Evolutionary conservation across 2,113 vertebrate genomes (phyloP).

Genomic region (Cyanoderma ruficeps): DNA sequence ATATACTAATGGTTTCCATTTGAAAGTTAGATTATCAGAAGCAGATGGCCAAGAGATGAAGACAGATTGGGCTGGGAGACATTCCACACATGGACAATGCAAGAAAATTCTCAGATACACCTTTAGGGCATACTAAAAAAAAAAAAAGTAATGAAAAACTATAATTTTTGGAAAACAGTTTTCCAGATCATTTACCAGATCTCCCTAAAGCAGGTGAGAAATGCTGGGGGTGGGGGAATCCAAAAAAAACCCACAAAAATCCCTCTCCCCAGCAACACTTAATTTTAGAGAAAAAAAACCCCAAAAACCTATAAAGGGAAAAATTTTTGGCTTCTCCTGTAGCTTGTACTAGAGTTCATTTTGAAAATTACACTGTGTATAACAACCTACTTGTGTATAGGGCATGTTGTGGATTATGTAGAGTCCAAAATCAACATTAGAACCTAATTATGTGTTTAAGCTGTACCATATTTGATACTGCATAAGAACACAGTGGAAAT

Average conservation of each 20-base stretch:
- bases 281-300: background rate
- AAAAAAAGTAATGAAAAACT: background rate
- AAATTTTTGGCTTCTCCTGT: background rate
- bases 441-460: background rate
- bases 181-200: background rate
- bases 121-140: background rate
- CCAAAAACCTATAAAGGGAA: background rate
- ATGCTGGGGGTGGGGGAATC: background rate
- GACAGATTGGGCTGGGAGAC: background rate
- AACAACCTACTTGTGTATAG: background rate
- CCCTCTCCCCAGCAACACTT: fast-evolving
- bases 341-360: background rate
- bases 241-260: background rate
- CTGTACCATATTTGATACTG: background rate
- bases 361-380: background rate
- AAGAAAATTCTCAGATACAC: background rate
- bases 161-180: background rate
- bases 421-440: background rate
- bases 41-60: background rate
- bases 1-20: background rate
- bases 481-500: background rate
- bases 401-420: background rate
- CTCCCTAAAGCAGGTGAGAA: background rate
- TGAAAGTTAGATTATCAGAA: conserved; percentile 21
- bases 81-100: background rate